phyloP scores from a whole-genome alignment of 1,140 invertebrate genomes.

The Coptotermes formosanus region DNA sequence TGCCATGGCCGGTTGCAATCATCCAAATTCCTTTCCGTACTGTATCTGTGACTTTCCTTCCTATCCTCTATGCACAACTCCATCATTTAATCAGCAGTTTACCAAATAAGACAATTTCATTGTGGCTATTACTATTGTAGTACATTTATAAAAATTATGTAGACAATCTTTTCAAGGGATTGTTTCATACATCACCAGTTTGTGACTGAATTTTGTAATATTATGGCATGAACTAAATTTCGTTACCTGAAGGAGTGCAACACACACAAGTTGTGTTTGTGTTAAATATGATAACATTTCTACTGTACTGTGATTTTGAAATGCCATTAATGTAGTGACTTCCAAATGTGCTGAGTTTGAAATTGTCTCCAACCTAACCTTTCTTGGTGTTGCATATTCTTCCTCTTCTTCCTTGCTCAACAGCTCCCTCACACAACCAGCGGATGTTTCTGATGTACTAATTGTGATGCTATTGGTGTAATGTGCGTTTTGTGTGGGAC shows the following conservation, averaged over 20 bases:
- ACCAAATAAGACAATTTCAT: not conserved
- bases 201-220: no score
- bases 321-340: no score
- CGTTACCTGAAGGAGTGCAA: no score
- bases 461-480: conserved; percentile 21
- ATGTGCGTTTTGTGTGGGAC: not conserved
- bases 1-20: conserved; percentile 24
- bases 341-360: not conserved
- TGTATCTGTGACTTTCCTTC: not conserved
- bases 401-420: conserved; percentile 22
- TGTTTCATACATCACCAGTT: no score
- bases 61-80: not conserved
- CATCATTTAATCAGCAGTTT: not conserved
- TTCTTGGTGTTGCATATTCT: conserved; percentile 21
- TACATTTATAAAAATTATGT: no score
- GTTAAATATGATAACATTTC: no score
- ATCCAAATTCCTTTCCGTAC: conserved; percentile 26
- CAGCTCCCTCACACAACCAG: not conserved
- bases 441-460: conserved; percentile 20
- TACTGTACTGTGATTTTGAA: no score
- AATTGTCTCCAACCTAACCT: conserved; percentile 1
- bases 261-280: no score
- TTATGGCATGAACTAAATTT: no score
- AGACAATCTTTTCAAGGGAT: no score
- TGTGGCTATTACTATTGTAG: no score